Evolutionary conservation across 2,888 invertebrate species (phyloP).

Genomic region (Stictocephala bisonia): DNA sequence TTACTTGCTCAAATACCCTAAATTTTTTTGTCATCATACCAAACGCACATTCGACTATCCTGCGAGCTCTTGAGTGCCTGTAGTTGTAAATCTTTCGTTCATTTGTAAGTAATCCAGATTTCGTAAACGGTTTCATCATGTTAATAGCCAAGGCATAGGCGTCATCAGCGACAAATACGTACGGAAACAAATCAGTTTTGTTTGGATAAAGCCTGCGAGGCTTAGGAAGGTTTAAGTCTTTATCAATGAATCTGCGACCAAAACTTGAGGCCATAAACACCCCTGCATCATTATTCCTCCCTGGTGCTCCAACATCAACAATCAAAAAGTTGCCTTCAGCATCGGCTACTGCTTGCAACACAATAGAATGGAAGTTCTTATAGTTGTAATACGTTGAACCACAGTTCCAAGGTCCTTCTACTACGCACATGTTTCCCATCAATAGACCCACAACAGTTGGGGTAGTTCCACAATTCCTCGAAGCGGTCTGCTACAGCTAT

Average conservation of each 20-base stretch:
- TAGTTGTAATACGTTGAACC: slow-evolving; percentile 33
- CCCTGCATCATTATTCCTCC: slow-evolving; percentile 44
- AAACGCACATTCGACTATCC: slow-evolving; percentile 27
- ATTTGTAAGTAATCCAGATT: neutral
- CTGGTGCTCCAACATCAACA: slow-evolving; percentile 41
- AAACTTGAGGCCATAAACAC: slow-evolving; percentile 41
- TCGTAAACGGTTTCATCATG: slow-evolving; percentile 21
- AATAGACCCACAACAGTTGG: slow-evolving; percentile 40
- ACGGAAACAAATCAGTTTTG: slow-evolving; percentile 17
- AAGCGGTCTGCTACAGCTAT: slow-evolving; percentile 33
- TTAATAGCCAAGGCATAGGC: slow-evolving; percentile 1
- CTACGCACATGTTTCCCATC: slow-evolving; percentile 32
- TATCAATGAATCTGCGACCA: slow-evolving; percentile 32
- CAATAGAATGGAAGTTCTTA: slow-evolving; percentile 33
- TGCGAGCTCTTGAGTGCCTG: slow-evolving; percentile 16
- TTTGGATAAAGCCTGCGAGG: slow-evolving; percentile 25
- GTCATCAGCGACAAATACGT: slow-evolving; percentile 37
- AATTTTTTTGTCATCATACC: slow-evolving; percentile 29
- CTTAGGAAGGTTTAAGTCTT: slow-evolving; percentile 36
- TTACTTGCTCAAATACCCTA: slow-evolving; percentile 4
- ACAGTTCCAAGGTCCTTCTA: slow-evolving; percentile 32
- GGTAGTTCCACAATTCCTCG: slow-evolving; percentile 38
- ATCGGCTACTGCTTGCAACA: slow-evolving; percentile 39
- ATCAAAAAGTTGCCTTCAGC: slow-evolving; percentile 34
- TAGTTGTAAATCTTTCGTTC: slow-evolving; percentile 14